Evolutionary conservation across 2,797 vertebrate species (phyloP).

Genomic region (Sibirionetta formosa): DNA sequence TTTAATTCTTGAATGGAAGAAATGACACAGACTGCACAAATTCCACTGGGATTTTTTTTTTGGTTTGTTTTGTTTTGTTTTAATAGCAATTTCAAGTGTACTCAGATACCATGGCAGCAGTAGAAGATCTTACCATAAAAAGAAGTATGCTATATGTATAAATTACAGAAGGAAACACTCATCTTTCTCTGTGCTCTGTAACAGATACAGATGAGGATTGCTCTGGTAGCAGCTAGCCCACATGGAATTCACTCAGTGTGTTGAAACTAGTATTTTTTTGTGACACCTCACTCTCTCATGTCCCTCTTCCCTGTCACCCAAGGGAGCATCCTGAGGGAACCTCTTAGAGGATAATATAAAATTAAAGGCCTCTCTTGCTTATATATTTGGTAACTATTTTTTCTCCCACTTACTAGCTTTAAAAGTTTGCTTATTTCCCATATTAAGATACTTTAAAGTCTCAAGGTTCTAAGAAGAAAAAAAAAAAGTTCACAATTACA

Average conservation of each 20-base stretch:
- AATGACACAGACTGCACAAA: not conserved
- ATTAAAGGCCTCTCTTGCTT: accelerated
- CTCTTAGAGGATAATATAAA: not conserved
- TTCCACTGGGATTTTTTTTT: not conserved
- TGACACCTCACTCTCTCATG: accelerated
- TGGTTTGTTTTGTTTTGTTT: no score
- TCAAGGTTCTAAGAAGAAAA: not conserved
- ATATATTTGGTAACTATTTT: not conserved
- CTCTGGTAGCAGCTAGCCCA: not conserved
- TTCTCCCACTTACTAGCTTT: not conserved
- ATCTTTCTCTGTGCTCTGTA: not conserved
- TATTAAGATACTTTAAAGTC: not conserved
- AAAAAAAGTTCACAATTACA: not conserved
- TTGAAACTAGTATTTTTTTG: not conserved
- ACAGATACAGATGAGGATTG: not conserved
- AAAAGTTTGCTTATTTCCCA: not conserved
- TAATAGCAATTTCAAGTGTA: not conserved
- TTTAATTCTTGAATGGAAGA: not conserved
- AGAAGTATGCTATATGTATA: accelerated
- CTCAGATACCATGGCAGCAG: no score
- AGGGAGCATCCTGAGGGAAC: not conserved
- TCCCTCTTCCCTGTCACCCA: accelerated
- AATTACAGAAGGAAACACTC: not conserved
- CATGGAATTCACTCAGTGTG: not conserved
- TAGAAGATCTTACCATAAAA: not conserved